These are phyloP conservation scores for Acestrorhynchus altus DNA, from an alignment of 2,797 vertebrate species.

Conservation along the genomic window DNA sequence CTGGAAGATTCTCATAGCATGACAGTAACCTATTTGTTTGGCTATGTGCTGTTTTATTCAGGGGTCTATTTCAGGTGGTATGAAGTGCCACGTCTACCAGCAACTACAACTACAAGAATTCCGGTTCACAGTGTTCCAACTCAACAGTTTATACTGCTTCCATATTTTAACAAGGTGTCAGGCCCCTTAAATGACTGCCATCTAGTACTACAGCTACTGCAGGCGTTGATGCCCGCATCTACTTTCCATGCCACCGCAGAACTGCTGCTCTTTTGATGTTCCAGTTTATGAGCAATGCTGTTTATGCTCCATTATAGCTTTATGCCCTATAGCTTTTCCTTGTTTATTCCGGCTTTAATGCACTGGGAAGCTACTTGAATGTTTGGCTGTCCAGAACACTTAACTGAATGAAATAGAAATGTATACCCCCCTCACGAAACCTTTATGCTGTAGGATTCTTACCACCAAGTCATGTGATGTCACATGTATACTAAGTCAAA, in stretches of 20 bases:
- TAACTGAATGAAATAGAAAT: not conserved
- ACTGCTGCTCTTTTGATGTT: slow-evolving; percentile 68
- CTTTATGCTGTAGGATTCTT: not conserved
- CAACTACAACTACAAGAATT: not conserved
- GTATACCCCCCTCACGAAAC: not conserved
- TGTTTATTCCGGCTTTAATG: not conserved
- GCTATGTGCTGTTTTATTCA: not conserved
- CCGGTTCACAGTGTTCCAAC: slow-evolving; percentile 20
- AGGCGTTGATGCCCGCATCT: slow-evolving; percentile 48
- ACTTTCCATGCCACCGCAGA: slow-evolving; percentile 49
- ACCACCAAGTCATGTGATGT: slow-evolving; percentile 19
- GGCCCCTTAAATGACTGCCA: slow-evolving; percentile 58
- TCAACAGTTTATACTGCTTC: slow-evolving; percentile 33
- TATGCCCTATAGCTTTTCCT: not conserved
- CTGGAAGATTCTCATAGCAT: not conserved
- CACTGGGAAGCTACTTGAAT: not conserved
- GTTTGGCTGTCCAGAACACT: not conserved
- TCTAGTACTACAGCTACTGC: slow-evolving; percentile 42
- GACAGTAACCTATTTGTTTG: slow-evolving; percentile 1
- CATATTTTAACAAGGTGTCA: slow-evolving; percentile 64
- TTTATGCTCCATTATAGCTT: slow-evolving; percentile 51
- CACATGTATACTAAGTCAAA: slow-evolving; percentile 1
- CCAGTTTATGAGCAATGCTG: slow-evolving; percentile 67
- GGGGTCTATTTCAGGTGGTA: not conserved
- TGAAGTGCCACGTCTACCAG: not conserved